Base-by-base conservation (phyloP, 1,140 invertebrate genomes). In the Leptonema lineaticorne region DNA sequence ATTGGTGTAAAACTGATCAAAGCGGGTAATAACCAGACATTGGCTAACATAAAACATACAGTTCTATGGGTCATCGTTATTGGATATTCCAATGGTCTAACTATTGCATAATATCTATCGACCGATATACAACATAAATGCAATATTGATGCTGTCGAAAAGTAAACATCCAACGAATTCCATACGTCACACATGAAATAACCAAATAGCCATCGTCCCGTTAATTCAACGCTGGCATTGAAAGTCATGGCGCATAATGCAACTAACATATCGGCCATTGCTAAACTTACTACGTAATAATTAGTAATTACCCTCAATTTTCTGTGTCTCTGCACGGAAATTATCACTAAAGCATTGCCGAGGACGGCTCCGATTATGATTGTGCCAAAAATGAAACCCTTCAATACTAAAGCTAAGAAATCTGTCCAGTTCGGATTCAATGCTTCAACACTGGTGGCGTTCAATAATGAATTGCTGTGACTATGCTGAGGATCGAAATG, bases 1-100 rank as follows among this genome's bases (percentile, higher is more conserved):
- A 98, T 95, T 0, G 97, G 96, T 46, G 95, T 92, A 76, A 98
- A 96, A 67, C 95, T 97, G 68, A 98, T 96, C 29, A 96, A 84
- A 1, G 93, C 90, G 0, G 96, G 94, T 48, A 94, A 83, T 5
- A 93, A 79, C 97, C 97, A 99, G 0, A 96, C 94, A 48, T 91
- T 88, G 8, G 89, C 89, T 2, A 93, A 78, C 90, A 92, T 92
- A 70, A 92, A 90, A 2, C 85, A 87, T 0, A 98, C 95, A 8
- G 88, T 91, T 70, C 84, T 83, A 70, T 89, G 87, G 0, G 91
- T 94, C 90, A 96, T 95, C 29, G 91, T 93, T 20, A 92, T 87
- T 0, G 93, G 92, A 76, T 96, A 95, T 77, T 95, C 92, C 26
- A 96, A 79, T 0, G 93, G 93, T 67, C 90, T 85, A 24, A 94